Conservation (phyloP, 2,888 invertebrate species). For the Beris chalybata region DNA sequence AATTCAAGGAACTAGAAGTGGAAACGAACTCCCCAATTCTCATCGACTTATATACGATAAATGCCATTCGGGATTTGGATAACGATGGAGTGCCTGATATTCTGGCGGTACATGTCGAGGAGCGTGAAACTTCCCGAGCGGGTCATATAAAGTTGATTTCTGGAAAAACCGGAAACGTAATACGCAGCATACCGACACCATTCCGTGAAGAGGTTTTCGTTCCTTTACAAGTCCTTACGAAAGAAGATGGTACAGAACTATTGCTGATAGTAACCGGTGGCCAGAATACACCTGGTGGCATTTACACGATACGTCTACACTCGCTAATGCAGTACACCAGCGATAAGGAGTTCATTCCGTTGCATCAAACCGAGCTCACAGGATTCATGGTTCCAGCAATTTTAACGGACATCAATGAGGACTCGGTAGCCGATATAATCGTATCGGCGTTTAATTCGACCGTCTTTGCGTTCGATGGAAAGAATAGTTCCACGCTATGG, state of each 20-base stretch:
- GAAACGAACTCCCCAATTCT: constrained; percentile 57
- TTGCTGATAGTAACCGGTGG: constrained; percentile 75
- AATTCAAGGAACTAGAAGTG: constrained; percentile 50
- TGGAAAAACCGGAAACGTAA: constrained; percentile 67
- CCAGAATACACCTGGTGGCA: constrained; percentile 69
- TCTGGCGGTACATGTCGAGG: constrained; percentile 67
- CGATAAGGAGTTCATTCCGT: constrained; percentile 58
- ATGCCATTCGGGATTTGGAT: constrained; percentile 70
- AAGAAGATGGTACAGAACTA: constrained; percentile 63
- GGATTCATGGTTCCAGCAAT: constrained; percentile 70
- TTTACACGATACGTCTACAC: constrained; percentile 66
- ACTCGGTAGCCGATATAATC: constrained; percentile 71
- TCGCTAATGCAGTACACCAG: constrained; percentile 59
- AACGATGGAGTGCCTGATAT: constrained; percentile 71
- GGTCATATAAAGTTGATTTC: constrained; percentile 72
- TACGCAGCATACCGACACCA: constrained; percentile 66
- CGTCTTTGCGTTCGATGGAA: constrained; percentile 72
- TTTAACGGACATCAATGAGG: constrained; percentile 71
- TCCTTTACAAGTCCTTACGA: constrained; percentile 67
- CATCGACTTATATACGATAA: constrained; percentile 69
- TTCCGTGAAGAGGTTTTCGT: constrained; percentile 70
- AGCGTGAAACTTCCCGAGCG: constrained; percentile 58
- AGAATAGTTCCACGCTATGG: constrained; percentile 70
- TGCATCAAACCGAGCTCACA: constrained; percentile 64
- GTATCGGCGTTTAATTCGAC: constrained; percentile 73